Base-by-base conservation (phyloP, 2,888 invertebrate genomes). In the Elegia similella region DNA sequence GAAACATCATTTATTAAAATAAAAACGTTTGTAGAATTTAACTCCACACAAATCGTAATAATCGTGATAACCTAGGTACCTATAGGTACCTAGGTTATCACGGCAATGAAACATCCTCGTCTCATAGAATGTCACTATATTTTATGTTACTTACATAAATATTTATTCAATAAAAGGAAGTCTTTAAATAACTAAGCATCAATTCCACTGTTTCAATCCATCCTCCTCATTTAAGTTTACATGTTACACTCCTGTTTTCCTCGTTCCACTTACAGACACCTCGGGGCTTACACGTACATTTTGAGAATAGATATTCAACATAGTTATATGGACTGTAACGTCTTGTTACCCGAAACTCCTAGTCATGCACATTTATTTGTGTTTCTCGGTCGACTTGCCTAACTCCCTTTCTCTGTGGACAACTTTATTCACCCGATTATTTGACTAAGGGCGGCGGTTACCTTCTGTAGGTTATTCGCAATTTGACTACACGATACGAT, bases 341-440 rank as follows among this genome's bases (percentile, higher is more conserved):
- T 38, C 38, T 38, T 38, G 34, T 34, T 8, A 10, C 38, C 38
- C 38, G 38, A 38, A 38, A 38, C 38, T 38, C 38, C 38, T 2
- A 44, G 43, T 44, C 43, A 44, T 44, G 43, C 43, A 44, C 43
- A 16, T 44, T 44, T 44, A 17, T 44, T 44, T 44, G 43, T 44
- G 43, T 16, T 44, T 16, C 43, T 2, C 10, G 16, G 16, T 16
- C 23, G 10, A 46, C 46, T 38, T 8, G 38, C n/a, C n/a, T 12
- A 38, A 38, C 38, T 38, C 12, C 2, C n/a, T 6, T 38, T 12
- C 23, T 23, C 23, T 23, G 38, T 38, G 38, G 38, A 38, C 38
- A 38, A 38, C 38, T 38, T 38, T 12, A 38, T 38, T 38, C 38
- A 38, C 12, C n/a, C n/a, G n/a, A 12, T 23, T 23, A 23, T 23